Conservation (phyloP, 2,113 vertebrate genomes). For the Trinectes maculatus region DNA sequence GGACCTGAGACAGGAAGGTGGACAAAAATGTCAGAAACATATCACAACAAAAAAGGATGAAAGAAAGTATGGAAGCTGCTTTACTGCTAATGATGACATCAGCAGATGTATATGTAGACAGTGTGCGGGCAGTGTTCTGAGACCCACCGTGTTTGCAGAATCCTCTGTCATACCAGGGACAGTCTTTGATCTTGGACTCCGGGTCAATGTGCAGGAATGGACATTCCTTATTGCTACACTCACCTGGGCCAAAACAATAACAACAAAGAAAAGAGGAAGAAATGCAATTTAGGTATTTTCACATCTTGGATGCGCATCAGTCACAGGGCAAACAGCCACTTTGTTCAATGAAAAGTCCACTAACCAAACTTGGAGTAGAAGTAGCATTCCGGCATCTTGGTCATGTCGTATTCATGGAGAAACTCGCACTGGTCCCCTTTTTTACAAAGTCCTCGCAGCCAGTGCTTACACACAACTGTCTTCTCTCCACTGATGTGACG, state of each 20-base stretch:
- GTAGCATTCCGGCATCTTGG: conserved; percentile 99
- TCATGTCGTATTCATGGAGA: conserved; percentile 98
- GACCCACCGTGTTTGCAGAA: conserved; percentile 98
- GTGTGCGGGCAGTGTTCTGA: background rate
- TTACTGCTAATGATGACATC: background rate
- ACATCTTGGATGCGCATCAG: background rate
- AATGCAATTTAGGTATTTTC: too few species aligned
- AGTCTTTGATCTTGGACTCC: conserved; percentile 99
- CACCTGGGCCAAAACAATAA: conserved; percentile 79
- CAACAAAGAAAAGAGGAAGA: background rate
- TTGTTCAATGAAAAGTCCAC: conserved; percentile 50
- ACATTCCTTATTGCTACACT: conserved; percentile 99
- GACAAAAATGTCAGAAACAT: background rate
- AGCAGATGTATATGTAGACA: background rate
- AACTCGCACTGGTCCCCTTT: conserved; percentile 99
- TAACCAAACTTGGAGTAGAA: conserved; percentile 99
- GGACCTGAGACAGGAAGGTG: conserved; percentile 85
- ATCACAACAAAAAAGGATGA: background rate
- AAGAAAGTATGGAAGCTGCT: background rate
- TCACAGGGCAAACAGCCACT: background rate
- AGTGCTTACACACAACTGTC: conserved; percentile 99
- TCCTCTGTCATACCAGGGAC: conserved; percentile 98
- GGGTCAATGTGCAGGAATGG: conserved; percentile 99
- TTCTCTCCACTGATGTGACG: conserved; percentile 98
- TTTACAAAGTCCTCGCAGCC: conserved; percentile 97